Evolutionary conservation across 2,797 vertebrate genomes (phyloP).

Genomic region (Tolypeutes matacus): DNA sequence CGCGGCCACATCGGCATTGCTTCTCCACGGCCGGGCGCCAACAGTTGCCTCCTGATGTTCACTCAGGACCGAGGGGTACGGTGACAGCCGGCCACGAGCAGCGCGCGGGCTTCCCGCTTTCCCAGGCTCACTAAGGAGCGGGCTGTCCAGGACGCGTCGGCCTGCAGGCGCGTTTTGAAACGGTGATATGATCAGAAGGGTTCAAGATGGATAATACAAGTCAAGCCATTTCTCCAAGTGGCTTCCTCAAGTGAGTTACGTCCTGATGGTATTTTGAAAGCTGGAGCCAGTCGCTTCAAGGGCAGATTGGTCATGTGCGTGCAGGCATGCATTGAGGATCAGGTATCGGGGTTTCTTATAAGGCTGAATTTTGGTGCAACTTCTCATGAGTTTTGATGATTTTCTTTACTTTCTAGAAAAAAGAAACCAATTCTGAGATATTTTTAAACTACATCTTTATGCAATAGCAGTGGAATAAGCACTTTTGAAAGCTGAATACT

Average conservation of each 20-base stretch:
- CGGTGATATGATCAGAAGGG: not conserved
- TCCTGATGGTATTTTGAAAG: not conserved
- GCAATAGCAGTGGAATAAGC: not conserved
- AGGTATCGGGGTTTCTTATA: not conserved
- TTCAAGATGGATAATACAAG: not conserved
- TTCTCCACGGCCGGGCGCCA: not conserved
- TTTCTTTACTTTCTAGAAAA: slow-evolving; percentile 49
- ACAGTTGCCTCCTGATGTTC: not conserved
- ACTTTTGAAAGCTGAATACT: slow-evolving; percentile 53
- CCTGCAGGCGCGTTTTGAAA: not conserved
- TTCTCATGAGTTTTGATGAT: slow-evolving; percentile 42
- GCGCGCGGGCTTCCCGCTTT: not conserved
- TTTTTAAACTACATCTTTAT: slow-evolving; percentile 57
- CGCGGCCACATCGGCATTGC: not conserved
- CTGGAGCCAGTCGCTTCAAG: not conserved
- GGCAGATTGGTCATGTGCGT: not conserved
- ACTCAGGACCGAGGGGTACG: not conserved
- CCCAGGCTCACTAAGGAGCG: not conserved
- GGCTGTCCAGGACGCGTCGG: not conserved
- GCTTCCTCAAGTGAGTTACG: not conserved
- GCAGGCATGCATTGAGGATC: not conserved
- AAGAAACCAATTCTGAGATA: slow-evolving; percentile 19
- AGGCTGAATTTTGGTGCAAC: slow-evolving; percentile 7
- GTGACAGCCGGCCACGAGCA: not conserved
- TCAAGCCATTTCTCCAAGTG: not conserved